These are phyloP conservation scores for Scaptomyza montana DNA, from an alignment of 1,140 invertebrate species.

Conservation along the genomic window DNA sequence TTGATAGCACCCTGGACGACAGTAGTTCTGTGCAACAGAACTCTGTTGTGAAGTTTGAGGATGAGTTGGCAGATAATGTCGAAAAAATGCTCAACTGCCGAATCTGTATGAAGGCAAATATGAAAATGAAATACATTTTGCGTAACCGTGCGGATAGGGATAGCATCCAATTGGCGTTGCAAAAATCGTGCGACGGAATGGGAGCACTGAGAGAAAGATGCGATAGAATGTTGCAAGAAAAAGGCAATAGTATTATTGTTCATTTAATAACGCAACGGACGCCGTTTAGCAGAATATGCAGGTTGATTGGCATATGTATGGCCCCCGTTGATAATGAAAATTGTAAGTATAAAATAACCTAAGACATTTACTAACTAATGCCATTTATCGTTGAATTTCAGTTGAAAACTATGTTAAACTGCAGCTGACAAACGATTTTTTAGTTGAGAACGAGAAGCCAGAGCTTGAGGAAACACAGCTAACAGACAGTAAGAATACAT, in stretches of 20 bases:
- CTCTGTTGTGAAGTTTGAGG: too few species aligned
- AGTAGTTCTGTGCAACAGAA: background rate
- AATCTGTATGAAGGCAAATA: background rate
- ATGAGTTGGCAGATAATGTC: too few species aligned
- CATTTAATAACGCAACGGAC: background rate
- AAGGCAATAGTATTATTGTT: background rate
- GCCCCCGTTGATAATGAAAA: background rate
- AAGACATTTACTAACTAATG: too few species aligned
- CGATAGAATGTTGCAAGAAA: background rate
- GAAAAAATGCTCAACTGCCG: background rate
- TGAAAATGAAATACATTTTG: background rate
- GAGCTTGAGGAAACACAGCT: too few species aligned
- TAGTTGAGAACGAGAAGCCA: too few species aligned
- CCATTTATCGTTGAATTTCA: background rate
- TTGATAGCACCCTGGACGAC: too few species aligned
- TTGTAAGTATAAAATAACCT: constrained; percentile 2
- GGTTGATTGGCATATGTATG: background rate
- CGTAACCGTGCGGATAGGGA: constrained; percentile 2
- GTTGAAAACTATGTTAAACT: background rate
- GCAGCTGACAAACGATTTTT: background rate
- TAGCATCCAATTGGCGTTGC: constrained; percentile 85
- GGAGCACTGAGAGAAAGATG: constrained; percentile 85
- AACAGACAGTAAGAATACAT: too few species aligned
- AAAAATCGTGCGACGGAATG: constrained; percentile 87
- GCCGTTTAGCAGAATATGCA: background rate